Percentiles rank a stretch among this genome's conserved stretches.
Conservation (phyloP, 2,797 vertebrate species). For the Protonibea diacanthus region DNA sequence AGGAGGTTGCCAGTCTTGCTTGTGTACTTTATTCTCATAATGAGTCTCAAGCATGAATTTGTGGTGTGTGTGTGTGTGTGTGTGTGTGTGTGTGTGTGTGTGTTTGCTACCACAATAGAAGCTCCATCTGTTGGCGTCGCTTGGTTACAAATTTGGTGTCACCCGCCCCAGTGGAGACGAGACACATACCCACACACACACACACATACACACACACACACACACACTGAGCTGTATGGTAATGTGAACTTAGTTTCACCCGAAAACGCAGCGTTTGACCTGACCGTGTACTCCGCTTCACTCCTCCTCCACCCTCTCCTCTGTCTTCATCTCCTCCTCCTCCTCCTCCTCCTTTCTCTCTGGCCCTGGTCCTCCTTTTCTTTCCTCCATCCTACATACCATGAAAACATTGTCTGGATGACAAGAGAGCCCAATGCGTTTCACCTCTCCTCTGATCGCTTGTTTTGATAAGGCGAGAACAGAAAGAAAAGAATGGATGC, state of each 20-base stretch:
- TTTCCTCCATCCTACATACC: neutral
- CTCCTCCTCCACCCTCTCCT: constrained; percentile 37
- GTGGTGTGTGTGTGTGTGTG: constrained; percentile 12
- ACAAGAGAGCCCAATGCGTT: constrained; percentile 19
- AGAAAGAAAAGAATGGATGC: neutral
- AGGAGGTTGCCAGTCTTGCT: constrained; percentile 51
- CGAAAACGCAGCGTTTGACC: constrained; percentile 90
- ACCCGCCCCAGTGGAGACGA: constrained; percentile 67
- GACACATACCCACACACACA: constrained; percentile 49
- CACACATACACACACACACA: constrained; percentile 25
- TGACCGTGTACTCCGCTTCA: constrained; percentile 86
- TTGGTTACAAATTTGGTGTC: constrained; percentile 85
- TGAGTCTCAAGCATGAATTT: constrained; percentile 26
- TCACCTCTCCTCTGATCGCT: constrained; percentile 17
- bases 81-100: constrained; percentile 8
- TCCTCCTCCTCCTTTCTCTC: constrained; percentile 11
- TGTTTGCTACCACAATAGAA: constrained; percentile 72
- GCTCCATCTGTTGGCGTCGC: constrained; percentile 87
- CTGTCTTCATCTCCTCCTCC: constrained; percentile 23
- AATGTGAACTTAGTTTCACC: constrained; percentile 99
- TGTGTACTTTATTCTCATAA: constrained; percentile 59
- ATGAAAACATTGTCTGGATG: constrained; percentile 80
- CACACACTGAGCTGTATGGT: constrained; percentile 85
- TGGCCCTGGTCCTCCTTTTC: neutral
- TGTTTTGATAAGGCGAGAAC: constrained; percentile 14